A percentile compares a stretch with the other conserved stretches of the same genome.
Evolutionary conservation across 2,113 vertebrate species (phyloP).

Genomic region (Crocuta crocuta): DNA sequence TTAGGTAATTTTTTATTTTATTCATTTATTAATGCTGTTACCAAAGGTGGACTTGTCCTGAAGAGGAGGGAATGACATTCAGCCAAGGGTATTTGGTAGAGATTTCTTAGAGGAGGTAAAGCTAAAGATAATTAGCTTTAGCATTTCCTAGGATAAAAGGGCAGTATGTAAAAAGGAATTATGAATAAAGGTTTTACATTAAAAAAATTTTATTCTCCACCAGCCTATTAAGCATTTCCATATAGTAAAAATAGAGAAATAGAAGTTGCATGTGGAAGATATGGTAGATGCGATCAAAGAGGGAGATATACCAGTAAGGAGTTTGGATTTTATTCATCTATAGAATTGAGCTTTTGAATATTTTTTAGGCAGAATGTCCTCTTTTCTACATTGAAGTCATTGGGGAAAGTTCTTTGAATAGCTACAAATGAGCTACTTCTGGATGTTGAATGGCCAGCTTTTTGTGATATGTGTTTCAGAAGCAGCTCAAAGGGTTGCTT

Average conservation of each 20-base stretch:
- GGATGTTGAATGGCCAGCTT: background rate
- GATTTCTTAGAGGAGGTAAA: background rate
- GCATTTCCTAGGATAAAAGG: background rate
- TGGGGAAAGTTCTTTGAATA: slow-evolving; percentile 45
- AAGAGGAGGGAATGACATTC: background rate
- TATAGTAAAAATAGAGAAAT: background rate
- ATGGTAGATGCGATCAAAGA: background rate
- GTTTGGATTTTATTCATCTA: slow-evolving; percentile 5
- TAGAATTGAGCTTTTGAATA: background rate
- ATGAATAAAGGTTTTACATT: slow-evolving; percentile 11
- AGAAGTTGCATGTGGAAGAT: background rate
- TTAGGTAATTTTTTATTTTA: background rate
- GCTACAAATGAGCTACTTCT: background rate
- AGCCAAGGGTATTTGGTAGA: background rate
- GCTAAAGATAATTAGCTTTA: background rate
- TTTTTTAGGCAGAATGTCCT: background rate
- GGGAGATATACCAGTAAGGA: background rate
- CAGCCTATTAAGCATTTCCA: background rate
- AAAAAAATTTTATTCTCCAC: background rate
- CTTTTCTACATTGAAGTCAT: slow-evolving; percentile 8
- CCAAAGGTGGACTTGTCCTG: background rate
- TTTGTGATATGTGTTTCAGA: background rate
- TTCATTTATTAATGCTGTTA: background rate
- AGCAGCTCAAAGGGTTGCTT: background rate
- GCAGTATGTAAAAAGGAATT: background rate